phyloP scores from a whole-genome alignment of 2,888 invertebrate species.

The Schrankia costaestrigalis region DNA sequence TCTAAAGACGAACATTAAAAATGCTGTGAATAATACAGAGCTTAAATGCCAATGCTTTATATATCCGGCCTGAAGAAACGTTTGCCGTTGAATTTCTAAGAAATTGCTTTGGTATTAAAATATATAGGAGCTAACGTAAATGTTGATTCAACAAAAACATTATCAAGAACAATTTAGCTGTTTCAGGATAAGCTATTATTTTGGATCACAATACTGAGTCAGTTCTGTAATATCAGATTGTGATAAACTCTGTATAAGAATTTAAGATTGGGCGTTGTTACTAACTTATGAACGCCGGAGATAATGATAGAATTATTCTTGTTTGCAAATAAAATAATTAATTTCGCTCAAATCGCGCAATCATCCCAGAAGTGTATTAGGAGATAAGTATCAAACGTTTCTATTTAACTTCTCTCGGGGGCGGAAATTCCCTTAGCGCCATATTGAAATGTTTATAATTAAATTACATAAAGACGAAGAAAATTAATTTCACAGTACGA shows the following conservation, averaged over 20 bases:
- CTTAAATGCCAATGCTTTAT: too few relatives aligned
- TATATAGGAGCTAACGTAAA: too few relatives aligned
- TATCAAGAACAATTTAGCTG: background rate
- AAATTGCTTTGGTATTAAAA: too few relatives aligned
- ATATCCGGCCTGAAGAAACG: too few relatives aligned
- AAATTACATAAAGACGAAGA: constrained; percentile 82
- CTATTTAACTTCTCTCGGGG: constrained; percentile 77
- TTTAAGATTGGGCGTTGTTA: constrained; percentile 4
- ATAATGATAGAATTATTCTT: constrained; percentile 33
- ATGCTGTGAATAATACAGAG: too few relatives aligned
- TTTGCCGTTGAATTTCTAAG: too few relatives aligned
- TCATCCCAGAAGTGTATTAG: constrained; percentile 77
- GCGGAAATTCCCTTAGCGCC: constrained; percentile 78
- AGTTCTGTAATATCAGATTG: background rate
- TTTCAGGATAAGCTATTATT: background rate
- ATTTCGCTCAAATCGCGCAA: constrained; percentile 70
- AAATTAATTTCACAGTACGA: constrained; percentile 79
- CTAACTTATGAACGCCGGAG: constrained; percentile 17
- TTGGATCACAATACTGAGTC: background rate
- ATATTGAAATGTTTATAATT: constrained; percentile 82
- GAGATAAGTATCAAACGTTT: constrained; percentile 81
- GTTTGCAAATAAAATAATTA: constrained; percentile 56
- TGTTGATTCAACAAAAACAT: background rate
- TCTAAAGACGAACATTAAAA: too few relatives aligned
- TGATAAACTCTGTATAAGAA: background rate